Conservation (phyloP, 2,888 invertebrate genomes). For the Microchrysa polita region DNA sequence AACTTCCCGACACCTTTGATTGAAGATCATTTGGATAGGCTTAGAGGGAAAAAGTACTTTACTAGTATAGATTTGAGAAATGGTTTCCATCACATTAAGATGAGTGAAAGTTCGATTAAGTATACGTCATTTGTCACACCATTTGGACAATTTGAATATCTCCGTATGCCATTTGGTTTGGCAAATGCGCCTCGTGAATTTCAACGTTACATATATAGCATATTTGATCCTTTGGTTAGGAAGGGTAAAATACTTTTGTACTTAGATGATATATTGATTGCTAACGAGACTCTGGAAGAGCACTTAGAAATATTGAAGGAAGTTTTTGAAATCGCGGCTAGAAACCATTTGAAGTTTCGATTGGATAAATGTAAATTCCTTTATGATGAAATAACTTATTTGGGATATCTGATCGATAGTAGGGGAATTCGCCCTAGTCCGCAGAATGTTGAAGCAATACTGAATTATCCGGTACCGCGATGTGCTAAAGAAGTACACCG, state of each 20-base stretch:
- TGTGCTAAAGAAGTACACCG: constrained; percentile 38
- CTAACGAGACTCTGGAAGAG: constrained; percentile 49
- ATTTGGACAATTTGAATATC: constrained; percentile 50
- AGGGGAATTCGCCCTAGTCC: constrained; percentile 27
- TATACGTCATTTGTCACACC: constrained; percentile 52
- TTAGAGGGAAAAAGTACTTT: constrained; percentile 49
- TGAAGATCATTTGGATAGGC: constrained; percentile 40
- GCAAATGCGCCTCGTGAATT: constrained; percentile 51
- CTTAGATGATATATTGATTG: constrained; percentile 54
- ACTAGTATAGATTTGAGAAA: constrained; percentile 48
- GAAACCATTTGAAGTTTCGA: constrained; percentile 48
- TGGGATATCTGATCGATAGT: constrained; percentile 26
- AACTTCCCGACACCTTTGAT: constrained; percentile 40
- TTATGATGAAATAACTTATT: constrained; percentile 33
- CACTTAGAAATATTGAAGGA: constrained; percentile 49
- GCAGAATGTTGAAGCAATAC: constrained; percentile 16
- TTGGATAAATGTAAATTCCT: constrained; percentile 52
- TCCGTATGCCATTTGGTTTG: constrained; percentile 51
- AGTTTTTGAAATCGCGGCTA: constrained; percentile 50
- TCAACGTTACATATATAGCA: constrained; percentile 50
- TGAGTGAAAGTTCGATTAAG: constrained; percentile 46
- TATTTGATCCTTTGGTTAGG: constrained; percentile 49
- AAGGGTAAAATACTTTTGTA: constrained; percentile 51
- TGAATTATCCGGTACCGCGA: constrained; percentile 31
- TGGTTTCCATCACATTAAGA: constrained; percentile 49